phyloP scores from a whole-genome alignment of 2,797 vertebrate genomes.

The Otolemur crassicaudatus region DNA sequence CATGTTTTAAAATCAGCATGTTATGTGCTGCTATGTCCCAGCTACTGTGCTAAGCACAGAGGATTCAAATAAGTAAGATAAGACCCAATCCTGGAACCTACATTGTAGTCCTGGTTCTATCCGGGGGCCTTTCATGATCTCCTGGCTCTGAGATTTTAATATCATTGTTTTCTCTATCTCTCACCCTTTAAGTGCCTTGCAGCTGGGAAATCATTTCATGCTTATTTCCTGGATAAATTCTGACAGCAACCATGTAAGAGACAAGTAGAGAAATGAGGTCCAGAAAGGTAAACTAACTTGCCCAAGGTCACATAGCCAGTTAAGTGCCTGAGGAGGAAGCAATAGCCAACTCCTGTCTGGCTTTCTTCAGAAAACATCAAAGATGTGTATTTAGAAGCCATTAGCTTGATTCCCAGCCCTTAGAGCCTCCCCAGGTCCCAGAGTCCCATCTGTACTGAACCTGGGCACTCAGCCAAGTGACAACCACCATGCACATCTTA shows the following conservation, averaged over 20 bases:
- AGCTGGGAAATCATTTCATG: neutral
- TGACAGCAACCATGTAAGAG: neutral
- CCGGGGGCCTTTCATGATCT: neutral
- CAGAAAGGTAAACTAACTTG: neutral
- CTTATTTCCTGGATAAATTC: neutral
- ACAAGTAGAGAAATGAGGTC: neutral
- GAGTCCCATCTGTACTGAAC: neutral
- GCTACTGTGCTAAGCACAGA: neutral
- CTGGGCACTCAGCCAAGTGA: constrained; percentile 58
- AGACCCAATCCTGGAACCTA: neutral
- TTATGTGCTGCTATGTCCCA: neutral
- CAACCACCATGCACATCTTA: neutral
- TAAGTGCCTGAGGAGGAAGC: constrained; percentile 67
- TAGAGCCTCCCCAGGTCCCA: constrained; percentile 5
- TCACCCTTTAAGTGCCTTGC: neutral
- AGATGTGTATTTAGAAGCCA: constrained; percentile 69
- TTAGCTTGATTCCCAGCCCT: constrained; percentile 49
- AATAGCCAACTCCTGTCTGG: constrained; percentile 32
- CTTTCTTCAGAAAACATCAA: constrained; percentile 68
- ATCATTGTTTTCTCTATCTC: neutral
- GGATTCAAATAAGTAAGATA: neutral
- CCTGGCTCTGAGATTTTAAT: neutral
- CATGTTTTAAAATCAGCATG: neutral
- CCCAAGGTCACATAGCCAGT: constrained; percentile 20
- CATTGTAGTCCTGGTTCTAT: neutral